A percentile compares a stretch with the other conserved stretches of the same genome.
Evolutionary conservation across 2,888 invertebrate species (phyloP).

Genomic region (Pachycephus smyrnensis): DNA sequence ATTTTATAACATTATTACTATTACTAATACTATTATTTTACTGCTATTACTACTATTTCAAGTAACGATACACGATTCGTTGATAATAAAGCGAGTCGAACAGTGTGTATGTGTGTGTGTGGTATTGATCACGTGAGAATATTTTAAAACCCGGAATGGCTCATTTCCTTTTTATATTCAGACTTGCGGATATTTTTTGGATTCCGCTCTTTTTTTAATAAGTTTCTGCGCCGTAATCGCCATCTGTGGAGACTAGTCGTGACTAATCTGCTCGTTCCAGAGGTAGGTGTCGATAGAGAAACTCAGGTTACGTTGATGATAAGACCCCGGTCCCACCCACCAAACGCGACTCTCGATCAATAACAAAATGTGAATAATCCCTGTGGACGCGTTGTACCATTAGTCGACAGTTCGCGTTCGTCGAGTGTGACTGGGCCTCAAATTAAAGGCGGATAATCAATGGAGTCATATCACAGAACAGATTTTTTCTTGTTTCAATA

Average conservation of each 20-base stretch:
- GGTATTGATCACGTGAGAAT: background rate
- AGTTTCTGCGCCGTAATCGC: background rate
- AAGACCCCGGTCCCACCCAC: background rate
- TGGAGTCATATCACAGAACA: too few relatives aligned
- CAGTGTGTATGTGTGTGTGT: background rate
- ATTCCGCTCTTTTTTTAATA: background rate
- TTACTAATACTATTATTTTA: background rate
- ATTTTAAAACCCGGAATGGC: background rate
- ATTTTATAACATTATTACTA: background rate
- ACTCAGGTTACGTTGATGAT: background rate
- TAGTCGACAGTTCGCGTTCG: too few relatives aligned
- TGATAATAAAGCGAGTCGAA: background rate
- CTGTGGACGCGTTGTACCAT: too few relatives aligned
- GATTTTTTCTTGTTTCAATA: too few relatives aligned
- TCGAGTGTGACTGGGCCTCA: too few relatives aligned
- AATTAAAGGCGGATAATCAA: too few relatives aligned
- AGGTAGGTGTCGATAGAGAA: background rate
- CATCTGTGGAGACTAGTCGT: background rate
- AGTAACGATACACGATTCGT: background rate
- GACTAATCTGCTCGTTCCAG: background rate
- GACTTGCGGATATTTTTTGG: background rate
- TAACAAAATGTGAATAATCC: too few relatives aligned
- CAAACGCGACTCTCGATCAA: background rate
- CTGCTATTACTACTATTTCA: background rate
- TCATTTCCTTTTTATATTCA: too few relatives aligned